Base-by-base conservation (phyloP, 2,797 vertebrate genomes). In the Microchirus variegatus region DNA sequence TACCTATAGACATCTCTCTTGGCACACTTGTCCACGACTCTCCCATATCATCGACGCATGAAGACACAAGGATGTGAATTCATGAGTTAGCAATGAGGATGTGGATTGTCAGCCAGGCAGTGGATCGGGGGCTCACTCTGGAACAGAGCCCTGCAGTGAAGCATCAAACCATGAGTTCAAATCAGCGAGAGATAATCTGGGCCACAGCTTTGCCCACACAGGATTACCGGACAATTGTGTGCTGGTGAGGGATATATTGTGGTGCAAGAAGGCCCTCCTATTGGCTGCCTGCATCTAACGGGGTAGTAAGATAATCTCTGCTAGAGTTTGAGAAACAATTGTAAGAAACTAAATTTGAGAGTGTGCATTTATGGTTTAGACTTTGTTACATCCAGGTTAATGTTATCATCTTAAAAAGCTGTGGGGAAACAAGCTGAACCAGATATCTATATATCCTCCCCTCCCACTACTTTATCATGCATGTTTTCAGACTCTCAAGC, bases 21-120 rank as follows among this genome's bases (percentile, higher is more conserved):
- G 95, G 94, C 91, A 88, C 88, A 81, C 92, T 58, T 63, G 91
- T 92, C 91, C 91, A 95, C 96, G 93, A 94, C 88, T 97, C 96
- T 90, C 94, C 96, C 96, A 97, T 97, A 91, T 95, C 94, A 94
- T 83, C 79, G 44, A 72, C 81, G 74, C 87, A 86, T 90, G 80
- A 86, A 85, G 82, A 73, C 69, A 81, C 80, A 67, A 80, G 54
- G 67, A 63, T 50, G 85, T 71, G 75, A 86, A 80, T 77, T 92
- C 92, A 94, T 84, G 81, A 89, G 80, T 63, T 75, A 36, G 67
- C 75, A 83, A 67, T 81, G 69, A 53, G 72, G 57, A 58, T 58
- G 17, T 26, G 74, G 83, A 85, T 84, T 78, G 81, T 52, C 52
- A 77, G 73, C 70, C 83, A 81, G 87, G 71, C 81, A 16, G 79